These are phyloP conservation scores for Hirtodrosophila trivittata DNA, from an alignment of 2,888 invertebrate genomes.

Conservation along the genomic window DNA sequence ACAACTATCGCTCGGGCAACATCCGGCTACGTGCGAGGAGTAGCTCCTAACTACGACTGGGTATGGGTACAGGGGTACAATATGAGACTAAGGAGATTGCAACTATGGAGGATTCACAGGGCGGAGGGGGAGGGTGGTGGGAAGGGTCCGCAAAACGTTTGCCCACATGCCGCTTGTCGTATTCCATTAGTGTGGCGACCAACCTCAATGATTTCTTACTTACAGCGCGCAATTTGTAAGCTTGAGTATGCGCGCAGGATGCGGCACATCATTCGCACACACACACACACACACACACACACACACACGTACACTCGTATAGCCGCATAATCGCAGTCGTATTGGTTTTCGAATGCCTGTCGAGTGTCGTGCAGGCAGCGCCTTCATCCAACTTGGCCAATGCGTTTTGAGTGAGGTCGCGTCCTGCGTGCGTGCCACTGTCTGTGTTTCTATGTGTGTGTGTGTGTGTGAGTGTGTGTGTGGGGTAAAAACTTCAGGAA, in stretches of 20 bases:
- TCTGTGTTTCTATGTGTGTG: constrained; percentile 7
- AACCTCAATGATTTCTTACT: constrained; percentile 80
- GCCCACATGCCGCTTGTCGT: constrained; percentile 77
- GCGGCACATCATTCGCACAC: constrained; percentile 33
- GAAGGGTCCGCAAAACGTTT: constrained; percentile 45
- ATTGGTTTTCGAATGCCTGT: constrained; percentile 65
- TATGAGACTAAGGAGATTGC: constrained; percentile 46
- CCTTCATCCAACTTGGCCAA: constrained; percentile 50
- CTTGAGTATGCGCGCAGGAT: constrained; percentile 47
- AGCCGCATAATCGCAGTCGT: constrained; percentile 70
- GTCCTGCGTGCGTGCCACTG: constrained; percentile 25
- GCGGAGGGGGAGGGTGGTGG: background rate
- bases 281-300: constrained; percentile 25
- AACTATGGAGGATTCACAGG: constrained; percentile 20
- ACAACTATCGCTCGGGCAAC: constrained; percentile 69
- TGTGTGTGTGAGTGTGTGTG: constrained; percentile 24
- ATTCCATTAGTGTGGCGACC: constrained; percentile 77
- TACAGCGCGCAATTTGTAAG: constrained; percentile 69
- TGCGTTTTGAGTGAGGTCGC: constrained; percentile 57
- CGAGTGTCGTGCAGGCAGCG: constrained; percentile 54
- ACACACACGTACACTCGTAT: constrained; percentile 4
- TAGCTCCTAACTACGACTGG: no score
- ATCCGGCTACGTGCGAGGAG: constrained; percentile 69
- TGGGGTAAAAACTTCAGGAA: constrained; percentile 73
- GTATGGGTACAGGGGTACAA: background rate